These are phyloP conservation scores for Brachystomella parvula DNA, from an alignment of 1,140 invertebrate genomes.

Conservation along the genomic window DNA sequence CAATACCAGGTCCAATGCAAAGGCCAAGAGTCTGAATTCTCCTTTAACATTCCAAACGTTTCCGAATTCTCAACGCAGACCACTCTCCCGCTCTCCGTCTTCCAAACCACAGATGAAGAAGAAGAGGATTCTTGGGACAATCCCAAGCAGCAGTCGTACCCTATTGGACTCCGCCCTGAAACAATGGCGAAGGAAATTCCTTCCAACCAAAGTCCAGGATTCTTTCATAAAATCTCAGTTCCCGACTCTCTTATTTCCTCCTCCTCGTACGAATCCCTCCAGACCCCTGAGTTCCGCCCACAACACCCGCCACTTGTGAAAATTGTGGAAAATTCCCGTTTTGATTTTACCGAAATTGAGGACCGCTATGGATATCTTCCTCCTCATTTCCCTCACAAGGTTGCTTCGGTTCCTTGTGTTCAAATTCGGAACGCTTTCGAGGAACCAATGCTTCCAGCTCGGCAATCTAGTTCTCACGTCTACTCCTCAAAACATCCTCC, in stretches of 20 bases:
- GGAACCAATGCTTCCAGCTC: background rate
- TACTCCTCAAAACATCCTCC: too few species aligned
- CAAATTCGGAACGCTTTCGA: background rate
- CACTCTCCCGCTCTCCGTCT: background rate
- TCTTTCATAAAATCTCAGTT: background rate
- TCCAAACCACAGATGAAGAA: constrained; percentile 28
- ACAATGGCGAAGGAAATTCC: background rate
- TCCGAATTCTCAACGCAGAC: constrained; percentile 9
- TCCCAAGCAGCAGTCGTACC: too few species aligned
- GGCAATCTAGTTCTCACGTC: too few species aligned
- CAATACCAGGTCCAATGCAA: background rate
- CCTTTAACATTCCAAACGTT: constrained; percentile 12
- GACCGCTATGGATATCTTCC: background rate
- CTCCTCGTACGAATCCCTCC: constrained; percentile 27
- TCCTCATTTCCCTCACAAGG: background rate
- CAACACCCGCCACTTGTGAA: background rate
- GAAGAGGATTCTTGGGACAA: constrained; percentile 12
- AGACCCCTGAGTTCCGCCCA: background rate
- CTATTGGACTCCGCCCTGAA: too few species aligned
- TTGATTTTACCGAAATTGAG: constrained; percentile 3
- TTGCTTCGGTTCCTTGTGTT: background rate
- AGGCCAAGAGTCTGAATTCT: background rate
- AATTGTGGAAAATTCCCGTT: background rate
- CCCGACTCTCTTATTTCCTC: constrained; percentile 6
- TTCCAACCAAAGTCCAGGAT: background rate